Evolutionary conservation across 2,797 vertebrate species (phyloP).

Genomic region (Nannoperca australis): DNA sequence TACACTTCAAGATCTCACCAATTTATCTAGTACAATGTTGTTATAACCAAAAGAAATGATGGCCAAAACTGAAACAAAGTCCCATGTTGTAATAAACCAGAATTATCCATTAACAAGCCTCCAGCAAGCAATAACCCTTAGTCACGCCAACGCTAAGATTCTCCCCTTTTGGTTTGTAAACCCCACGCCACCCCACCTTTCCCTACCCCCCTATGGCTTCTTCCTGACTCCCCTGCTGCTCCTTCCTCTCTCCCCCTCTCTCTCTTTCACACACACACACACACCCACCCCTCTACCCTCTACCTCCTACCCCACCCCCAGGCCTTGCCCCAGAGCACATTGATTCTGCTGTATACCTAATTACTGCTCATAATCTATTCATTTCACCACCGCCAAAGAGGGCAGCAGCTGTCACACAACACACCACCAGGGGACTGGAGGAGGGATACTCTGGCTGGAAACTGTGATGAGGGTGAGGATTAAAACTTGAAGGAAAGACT

Average conservation of each 20-base stretch:
- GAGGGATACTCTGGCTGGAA: constrained; percentile 56
- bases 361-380: constrained; percentile 99
- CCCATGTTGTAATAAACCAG: neutral
- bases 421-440: constrained; percentile 82
- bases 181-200: constrained; percentile 22
- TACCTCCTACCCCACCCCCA: constrained; percentile 91
- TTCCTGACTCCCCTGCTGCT: constrained; percentile 68
- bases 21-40: no score
- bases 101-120: constrained; percentile 6
- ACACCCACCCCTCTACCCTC: constrained; percentile 88
- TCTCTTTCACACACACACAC: constrained; percentile 79
- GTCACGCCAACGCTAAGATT: constrained; percentile 10
- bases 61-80: constrained; percentile 9
- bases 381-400: constrained; percentile 95
- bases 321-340: constrained; percentile 98
- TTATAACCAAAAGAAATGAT: neutral
- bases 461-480: constrained; percentile 49
- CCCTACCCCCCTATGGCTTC: constrained; percentile 38
- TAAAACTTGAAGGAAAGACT: constrained; percentile 50
- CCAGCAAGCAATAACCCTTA: constrained; percentile 31
- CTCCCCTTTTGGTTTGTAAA: constrained; percentile 27
- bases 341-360: constrained; percentile 99
- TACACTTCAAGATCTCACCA: neutral
- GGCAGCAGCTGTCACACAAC: constrained; percentile 99
- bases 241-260: constrained; percentile 81